Evolutionary conservation across 2,113 vertebrate species (phyloP), one percentile per base, ranked within the genome.

Genomic region (Talpa occidentalis): DNA sequence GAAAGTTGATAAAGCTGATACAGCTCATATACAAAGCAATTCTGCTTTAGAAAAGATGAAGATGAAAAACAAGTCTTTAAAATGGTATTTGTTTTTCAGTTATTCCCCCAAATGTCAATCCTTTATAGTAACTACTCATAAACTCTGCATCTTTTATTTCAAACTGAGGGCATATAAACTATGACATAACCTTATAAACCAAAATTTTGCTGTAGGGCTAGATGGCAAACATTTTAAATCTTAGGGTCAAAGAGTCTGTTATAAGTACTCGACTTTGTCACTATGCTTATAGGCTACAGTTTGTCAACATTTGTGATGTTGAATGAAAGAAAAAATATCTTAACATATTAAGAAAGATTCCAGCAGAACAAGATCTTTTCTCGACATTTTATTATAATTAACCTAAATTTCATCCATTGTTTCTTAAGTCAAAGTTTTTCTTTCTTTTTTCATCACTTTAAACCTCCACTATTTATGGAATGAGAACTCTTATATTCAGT

Each of bases 261-360:
- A 26, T 28, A 77, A 19, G 9, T 81, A 22, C 10, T 62, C 21
- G n/a, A 49, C 19, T 60, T 67, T 73, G 40, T 15, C 4, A 4
- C 19, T 77, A 0, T 44, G 56, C 47, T 56, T 35, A 78, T 22
- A 54, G 49, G 28, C 7, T 30, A 42, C 1, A 72, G 59, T 60
- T 26, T 56, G 35, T 56, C 73, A 69, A n/a, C n/a, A n/a, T n/a
- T n/a, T n/a, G 62, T 93, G 28, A 67, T 15, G 8, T 64, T 77
- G 35, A 90, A 59, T 62, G 47, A 95, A 95, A 69, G 47, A 93
- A 22, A 87, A 91, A 91, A 96, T 24, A 24, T 26, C 35, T 78
- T 73, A 86, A 88, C 22, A 42, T 42, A 49, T 4, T 47, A 10
- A 88, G 70, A 81, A 86, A 90, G 11, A 73, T 37, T 54, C 3